Evolutionary conservation across 2,888 invertebrate species (phyloP).

Genomic region (Steinernema scapterisci): DNA sequence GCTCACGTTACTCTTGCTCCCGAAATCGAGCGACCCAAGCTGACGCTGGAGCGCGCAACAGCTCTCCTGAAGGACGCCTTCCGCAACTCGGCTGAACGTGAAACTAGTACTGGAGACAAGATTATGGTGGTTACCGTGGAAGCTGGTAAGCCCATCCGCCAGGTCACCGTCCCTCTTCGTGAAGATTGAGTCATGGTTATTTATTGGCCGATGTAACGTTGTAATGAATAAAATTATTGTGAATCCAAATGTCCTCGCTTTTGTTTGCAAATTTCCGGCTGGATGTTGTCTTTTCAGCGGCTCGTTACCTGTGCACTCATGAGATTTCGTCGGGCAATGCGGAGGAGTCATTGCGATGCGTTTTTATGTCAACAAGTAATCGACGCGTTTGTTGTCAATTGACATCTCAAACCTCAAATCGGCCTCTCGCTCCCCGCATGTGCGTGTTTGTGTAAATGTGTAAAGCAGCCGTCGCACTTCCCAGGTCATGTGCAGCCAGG

Average conservation of each 20-base stretch:
- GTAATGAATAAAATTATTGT: slow-evolving; percentile 15
- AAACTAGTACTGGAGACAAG: slow-evolving; percentile 82
- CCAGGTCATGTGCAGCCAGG: not conserved
- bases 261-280: not conserved
- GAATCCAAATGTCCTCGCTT: not conserved
- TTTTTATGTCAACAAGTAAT: not conserved
- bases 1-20: slow-evolving; percentile 85
- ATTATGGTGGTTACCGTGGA: slow-evolving; percentile 60
- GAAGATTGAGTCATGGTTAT: slow-evolving; percentile 53
- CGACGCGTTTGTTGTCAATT: no score
- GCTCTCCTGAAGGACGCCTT: slow-evolving; percentile 90
- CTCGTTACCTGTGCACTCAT: no score
- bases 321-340: not conserved
- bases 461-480: slow-evolving; percentile 1
- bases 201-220: slow-evolving; percentile 13
- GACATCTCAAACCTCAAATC: no score
- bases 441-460: no score
- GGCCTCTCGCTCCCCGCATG: no score
- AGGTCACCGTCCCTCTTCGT: slow-evolving; percentile 54
- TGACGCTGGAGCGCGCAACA: slow-evolving; percentile 82
- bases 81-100: slow-evolving; percentile 94
- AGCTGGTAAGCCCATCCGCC: slow-evolving; percentile 57
- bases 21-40: slow-evolving; percentile 70
- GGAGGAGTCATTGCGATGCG: not conserved
- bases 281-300: not conserved